Evolutionary conservation across 2,888 invertebrate species (phyloP), one percentile per base, ranked within the genome.

Genomic region (Ophion obscuratus): DNA sequence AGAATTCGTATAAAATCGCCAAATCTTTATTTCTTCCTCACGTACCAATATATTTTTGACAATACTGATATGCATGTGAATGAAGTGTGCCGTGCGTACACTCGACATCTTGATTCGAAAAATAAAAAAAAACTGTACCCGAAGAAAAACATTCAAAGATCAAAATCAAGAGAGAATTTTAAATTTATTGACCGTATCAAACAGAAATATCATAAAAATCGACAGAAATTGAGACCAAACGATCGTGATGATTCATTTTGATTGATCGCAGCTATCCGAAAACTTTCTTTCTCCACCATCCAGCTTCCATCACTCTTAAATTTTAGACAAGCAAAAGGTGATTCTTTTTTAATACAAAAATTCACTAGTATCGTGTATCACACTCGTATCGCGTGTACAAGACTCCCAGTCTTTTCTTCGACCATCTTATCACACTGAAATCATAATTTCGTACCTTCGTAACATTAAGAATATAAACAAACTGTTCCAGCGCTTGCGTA

Each of bases 141-240:
- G 17, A 31, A 17, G 9, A 53, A 9, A 31, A 57, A 57, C 57
- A 47, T 40, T n/a, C 1, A 40, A 20, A n/a, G n/a, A 70, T 20
- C 14, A 53, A 53, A 36, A 57, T 36, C n/a, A 31, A 73, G 36
- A 6, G 71, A 71, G 57, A 36, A 59, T 11, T 61, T 83, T 75
- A 20, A 47, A 64, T 84, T 77, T 86, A 84, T 81, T 86, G 57
- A 81, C 74, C 57, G 24, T 74, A 61, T 74, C 74, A 67, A 84
- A 81, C 76, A 77, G 76, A 80, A 77, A 77, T 84, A 84, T 84
- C 6, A 36, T 68, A 78, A 62, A 73, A 76, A 84, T 78, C 53
- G 78, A 81, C 47, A 70, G n/a, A 61, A 68, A 40, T 81, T 47
- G 24, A 76, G 57, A 67, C 67, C 31, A 27, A 66, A 68, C 61